Conservation (phyloP, 2,113 vertebrate species). For the Alethe castanea region DNA sequence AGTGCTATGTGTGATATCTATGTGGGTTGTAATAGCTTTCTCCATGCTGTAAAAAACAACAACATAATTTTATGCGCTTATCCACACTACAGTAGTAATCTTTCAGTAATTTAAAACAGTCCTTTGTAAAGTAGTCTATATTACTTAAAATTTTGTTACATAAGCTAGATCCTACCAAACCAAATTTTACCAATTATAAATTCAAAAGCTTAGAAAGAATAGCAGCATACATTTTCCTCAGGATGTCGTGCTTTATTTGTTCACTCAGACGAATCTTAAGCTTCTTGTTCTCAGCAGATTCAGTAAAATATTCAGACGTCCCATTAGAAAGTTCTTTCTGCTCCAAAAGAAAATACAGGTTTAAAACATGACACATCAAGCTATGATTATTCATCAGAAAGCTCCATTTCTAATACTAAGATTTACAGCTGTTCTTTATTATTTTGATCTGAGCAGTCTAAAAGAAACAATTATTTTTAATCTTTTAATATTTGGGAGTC, state of each 20-base stretch:
- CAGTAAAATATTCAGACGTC: conserved; percentile 85
- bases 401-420: not conserved
- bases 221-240: conserved; percentile 72
- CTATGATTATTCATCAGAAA: conserved; percentile 55
- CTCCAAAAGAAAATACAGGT: conserved; percentile 68
- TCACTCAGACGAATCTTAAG: not conserved
- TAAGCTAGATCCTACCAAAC: not conserved
- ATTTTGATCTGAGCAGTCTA: conserved; percentile 37
- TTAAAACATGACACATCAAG: conserved; percentile 58
- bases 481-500: conserved; percentile 27
- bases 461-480: conserved; percentile 45
- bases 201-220: not conserved
- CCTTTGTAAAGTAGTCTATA: not conserved
- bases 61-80: not conserved
- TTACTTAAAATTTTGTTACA: not conserved
- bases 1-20: not conserved
- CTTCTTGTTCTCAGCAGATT: conserved; percentile 39
- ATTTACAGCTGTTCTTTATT: conserved; percentile 62
- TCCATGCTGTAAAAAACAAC: not conserved
- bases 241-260: conserved; percentile 59
- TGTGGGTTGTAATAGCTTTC: conserved; percentile 13
- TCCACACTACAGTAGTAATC: not conserved
- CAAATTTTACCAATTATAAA: not conserved
- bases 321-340: conserved; percentile 64
- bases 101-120: not conserved